A percentile compares a stretch with the other conserved stretches of the same genome.
Evolutionary conservation across 2,888 invertebrate genomes (phyloP).

Genomic region (Phyllotreta cruciferae): DNA sequence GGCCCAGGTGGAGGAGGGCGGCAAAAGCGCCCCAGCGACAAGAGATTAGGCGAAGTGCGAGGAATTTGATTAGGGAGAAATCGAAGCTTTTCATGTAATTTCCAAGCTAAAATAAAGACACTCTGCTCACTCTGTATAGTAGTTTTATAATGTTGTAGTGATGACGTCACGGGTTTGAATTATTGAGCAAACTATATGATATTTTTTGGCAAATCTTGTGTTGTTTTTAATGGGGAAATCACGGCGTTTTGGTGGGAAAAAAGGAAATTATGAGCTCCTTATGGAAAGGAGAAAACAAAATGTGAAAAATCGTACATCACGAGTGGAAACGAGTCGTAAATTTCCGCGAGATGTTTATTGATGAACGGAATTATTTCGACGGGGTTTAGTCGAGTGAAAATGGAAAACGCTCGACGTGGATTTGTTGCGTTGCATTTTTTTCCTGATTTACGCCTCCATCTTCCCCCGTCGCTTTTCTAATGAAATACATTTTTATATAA

Average conservation of each 20-base stretch:
- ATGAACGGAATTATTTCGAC: constrained; percentile 39
- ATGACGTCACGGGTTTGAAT: not conserved
- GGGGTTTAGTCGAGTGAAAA: constrained; percentile 40
- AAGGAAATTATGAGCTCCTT: too few species aligned
- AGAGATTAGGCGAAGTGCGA: constrained; percentile 53
- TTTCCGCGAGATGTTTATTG: constrained; percentile 38
- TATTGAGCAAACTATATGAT: not conserved
- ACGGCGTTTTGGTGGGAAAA: not conserved
- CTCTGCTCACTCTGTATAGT: too few species aligned
- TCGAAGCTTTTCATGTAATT: constrained; percentile 37
- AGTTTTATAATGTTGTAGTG: too few species aligned
- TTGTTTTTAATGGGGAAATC: not conserved
- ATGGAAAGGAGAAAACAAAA: not conserved
- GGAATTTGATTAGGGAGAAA: constrained; percentile 56
- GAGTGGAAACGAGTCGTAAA: constrained; percentile 31
- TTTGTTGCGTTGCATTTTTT: constrained; percentile 16
- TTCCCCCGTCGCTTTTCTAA: too few species aligned
- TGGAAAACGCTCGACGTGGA: constrained; percentile 31
- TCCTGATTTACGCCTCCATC: constrained; percentile 7
- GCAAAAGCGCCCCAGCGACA: constrained; percentile 39
- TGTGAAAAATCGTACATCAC: constrained; percentile 4
- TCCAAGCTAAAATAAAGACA: too few species aligned
- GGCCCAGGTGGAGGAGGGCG: constrained; percentile 51
- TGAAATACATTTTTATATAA: too few species aligned
- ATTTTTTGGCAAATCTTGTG: not conserved